These are phyloP conservation scores for Stramonita haemastoma DNA, from an alignment of 2,888 invertebrate species.

Conservation along the genomic window DNA sequence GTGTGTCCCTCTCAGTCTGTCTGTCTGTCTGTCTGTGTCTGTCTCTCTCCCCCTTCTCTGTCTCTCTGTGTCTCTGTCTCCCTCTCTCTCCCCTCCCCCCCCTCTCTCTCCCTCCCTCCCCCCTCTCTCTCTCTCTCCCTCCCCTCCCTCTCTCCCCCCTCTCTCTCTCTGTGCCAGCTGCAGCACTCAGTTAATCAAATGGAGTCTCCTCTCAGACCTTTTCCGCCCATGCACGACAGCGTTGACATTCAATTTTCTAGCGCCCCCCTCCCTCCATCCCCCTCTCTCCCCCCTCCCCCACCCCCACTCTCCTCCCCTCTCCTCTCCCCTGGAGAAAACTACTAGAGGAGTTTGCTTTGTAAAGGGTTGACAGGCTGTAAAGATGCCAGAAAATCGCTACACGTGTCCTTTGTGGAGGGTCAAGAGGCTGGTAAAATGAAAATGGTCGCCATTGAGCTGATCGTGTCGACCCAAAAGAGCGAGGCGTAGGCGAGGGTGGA, in stretches of 20 bases:
- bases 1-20: no score
- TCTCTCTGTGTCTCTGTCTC: not conserved
- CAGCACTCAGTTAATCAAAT: conserved; percentile 26
- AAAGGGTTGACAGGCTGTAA: conserved; percentile 1
- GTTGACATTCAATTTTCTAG: conserved; percentile 30
- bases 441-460: conserved; percentile 30
- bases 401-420: conserved; percentile 38
- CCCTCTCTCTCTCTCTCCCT: not conserved
- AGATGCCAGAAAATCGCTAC: conserved; percentile 39
- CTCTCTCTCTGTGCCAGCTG: not conserved
- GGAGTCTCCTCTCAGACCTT: conserved; percentile 23
- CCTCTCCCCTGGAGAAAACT: not conserved
- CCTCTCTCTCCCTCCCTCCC: not conserved
- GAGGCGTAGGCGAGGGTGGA: conserved; percentile 25
- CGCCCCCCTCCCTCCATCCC: not conserved
- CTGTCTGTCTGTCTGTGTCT: not conserved
- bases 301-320: not conserved
- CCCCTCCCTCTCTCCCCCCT: not conserved
- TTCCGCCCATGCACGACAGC: conserved; percentile 29
- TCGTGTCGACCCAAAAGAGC: not conserved
- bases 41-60: not conserved
- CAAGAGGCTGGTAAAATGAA: conserved; percentile 33
- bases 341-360: not conserved
- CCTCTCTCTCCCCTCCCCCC: not conserved
- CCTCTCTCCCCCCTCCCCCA: not conserved